Evolutionary conservation across 1,140 invertebrate genomes (phyloP).

Genomic region (Parasteatoda tepidariorum): DNA sequence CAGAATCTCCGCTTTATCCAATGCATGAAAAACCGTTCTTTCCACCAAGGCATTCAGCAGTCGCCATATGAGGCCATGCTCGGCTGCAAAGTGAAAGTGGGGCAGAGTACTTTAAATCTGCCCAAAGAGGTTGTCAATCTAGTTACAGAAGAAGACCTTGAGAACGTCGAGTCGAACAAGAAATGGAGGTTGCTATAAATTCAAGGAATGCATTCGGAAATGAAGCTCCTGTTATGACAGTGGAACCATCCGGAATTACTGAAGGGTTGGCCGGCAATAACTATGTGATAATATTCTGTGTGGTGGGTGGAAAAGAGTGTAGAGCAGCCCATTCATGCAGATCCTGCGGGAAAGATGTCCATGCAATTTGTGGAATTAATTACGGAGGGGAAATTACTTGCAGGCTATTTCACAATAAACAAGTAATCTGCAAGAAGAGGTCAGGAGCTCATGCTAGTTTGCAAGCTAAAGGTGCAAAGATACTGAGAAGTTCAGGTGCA

Average conservation of each 20-base stretch:
- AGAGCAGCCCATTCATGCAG: no score
- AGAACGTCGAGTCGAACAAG: conserved; percentile 29
- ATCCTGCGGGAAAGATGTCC: no score
- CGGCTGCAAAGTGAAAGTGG: conserved; percentile 23
- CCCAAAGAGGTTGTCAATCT: conserved; percentile 8
- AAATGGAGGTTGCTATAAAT: conserved; percentile 28
- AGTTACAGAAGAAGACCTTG: conserved; percentile 10
- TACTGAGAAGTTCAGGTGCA: not conserved
- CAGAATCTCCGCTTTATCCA: no score
- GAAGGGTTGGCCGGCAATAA: no score
- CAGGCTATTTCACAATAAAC: not conserved
- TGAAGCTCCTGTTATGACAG: no score
- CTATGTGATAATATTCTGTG: no score
- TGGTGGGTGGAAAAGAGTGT: no score
- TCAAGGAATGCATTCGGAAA: not conserved
- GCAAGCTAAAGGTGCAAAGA: not conserved
- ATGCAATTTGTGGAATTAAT: conserved; percentile 6
- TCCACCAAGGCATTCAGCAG: conserved; percentile 8
- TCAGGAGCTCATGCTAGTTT: not conserved
- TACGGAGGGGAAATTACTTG: not conserved
- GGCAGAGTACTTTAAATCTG: conserved; percentile 6
- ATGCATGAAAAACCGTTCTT: conserved; percentile 48
- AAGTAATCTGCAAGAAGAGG: not conserved
- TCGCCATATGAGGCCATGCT: conserved; percentile 32
- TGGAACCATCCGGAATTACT: no score